Percentiles rank a stretch among this genome's conserved stretches.
Conservation (phyloP, 92 coral and sea anemone species). For the Epizoanthus rinbou region DNA sequence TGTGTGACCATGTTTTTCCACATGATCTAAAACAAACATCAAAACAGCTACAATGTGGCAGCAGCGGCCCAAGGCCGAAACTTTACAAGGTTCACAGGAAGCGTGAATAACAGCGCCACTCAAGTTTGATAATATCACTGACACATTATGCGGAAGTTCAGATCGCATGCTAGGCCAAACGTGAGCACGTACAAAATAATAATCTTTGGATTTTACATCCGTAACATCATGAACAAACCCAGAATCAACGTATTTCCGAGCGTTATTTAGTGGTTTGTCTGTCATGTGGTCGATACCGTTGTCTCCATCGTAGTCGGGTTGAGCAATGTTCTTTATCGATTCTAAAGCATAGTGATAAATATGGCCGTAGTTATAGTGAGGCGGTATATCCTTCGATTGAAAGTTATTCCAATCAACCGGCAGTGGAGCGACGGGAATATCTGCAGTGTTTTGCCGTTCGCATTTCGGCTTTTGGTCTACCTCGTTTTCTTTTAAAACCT, state of each 20-base stretch:
- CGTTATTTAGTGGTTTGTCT: conserved; percentile 35
- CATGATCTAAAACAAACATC: conserved; percentile 47
- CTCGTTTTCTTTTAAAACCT: conserved; percentile 28
- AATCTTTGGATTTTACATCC: conserved; percentile 45
- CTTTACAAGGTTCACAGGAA: conserved; percentile 45
- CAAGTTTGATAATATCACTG: conserved; percentile 34
- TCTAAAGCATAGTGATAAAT: conserved; percentile 57
- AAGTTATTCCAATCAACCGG: conserved; percentile 36
- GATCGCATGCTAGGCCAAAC: conserved; percentile 73
- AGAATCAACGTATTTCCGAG: conserved; percentile 61
- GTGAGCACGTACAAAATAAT: conserved; percentile 67
- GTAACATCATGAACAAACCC: conserved; percentile 62
- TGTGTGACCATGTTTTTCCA: conserved; percentile 42
- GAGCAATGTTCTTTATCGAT: conserved; percentile 41
- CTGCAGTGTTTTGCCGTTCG: conserved; percentile 1
- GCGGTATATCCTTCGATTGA: conserved; percentile 44
- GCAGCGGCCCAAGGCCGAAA: conserved; percentile 45
- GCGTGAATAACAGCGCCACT: conserved; percentile 50
- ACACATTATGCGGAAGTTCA: conserved; percentile 58
- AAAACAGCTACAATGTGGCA: conserved; percentile 39
- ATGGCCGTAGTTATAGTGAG: conserved; percentile 63
- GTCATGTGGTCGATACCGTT: conserved; percentile 64
- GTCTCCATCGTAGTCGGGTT: conserved; percentile 12
- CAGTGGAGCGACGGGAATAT: conserved; percentile 18
- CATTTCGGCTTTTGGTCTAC: conserved; percentile 7